A percentile compares a stretch with the other conserved stretches of the same genome.
These are phyloP conservation scores for Amiota communis DNA, from an alignment of 2,888 invertebrate species.

Conservation along the genomic window DNA sequence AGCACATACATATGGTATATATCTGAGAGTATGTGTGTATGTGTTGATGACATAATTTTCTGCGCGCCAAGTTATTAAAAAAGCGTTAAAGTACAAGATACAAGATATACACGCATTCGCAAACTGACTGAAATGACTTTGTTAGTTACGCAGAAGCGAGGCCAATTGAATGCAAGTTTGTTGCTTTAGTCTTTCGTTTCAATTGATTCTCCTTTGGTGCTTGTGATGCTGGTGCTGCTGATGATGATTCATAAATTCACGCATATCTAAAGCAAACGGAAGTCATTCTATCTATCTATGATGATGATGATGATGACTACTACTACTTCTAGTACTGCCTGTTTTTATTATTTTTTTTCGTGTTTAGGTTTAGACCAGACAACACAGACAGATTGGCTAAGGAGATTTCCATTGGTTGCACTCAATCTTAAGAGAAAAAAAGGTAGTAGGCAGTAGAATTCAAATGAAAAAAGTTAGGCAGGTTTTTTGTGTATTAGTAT, in stretches of 20 bases:
- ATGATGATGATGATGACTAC: conserved; percentile 19
- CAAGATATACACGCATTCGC: neutral
- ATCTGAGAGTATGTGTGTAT: conserved; percentile 6
- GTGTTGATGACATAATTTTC: conserved; percentile 47
- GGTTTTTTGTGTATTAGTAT: no score
- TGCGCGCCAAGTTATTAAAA: conserved; percentile 40
- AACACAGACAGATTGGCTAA: neutral
- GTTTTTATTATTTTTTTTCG: no score
- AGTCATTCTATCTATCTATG: conserved; percentile 15
- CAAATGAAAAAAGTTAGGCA: no score
- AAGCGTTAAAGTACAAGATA: conserved; percentile 38
- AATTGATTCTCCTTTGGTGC: neutral
- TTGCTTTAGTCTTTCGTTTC: conserved; percentile 23
- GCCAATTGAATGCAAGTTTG: conserved; percentile 26
- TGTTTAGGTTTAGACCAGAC: no score
- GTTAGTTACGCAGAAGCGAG: neutral
- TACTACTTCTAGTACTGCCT: neutral
- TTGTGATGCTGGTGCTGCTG: neutral
- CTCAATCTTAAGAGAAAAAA: conserved; percentile 1
- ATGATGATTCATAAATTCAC: conserved; percentile 25
- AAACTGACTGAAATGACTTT: conserved; percentile 1
- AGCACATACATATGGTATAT: conserved; percentile 8
- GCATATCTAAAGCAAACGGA: conserved; percentile 15
- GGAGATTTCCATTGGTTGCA: neutral
- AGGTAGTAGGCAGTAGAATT: neutral